A percentile compares a stretch with the other conserved stretches of the same genome.
phyloP scores from a whole-genome alignment of 2,888 invertebrate genomes.

The Brachypterus glaber region DNA sequence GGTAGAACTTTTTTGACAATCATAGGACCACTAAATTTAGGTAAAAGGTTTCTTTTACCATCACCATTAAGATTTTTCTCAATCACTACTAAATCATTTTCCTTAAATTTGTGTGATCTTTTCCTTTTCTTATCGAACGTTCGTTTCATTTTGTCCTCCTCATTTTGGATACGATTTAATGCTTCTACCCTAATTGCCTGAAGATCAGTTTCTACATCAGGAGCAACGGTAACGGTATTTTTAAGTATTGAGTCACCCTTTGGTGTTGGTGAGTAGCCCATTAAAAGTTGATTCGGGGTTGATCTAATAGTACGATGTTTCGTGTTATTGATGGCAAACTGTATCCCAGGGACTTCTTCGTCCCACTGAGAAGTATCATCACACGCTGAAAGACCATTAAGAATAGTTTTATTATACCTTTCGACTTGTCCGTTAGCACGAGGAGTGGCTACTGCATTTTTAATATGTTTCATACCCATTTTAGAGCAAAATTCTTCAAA shows the following conservation, averaged over 20 bases:
- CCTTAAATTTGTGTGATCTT: constrained; percentile 10
- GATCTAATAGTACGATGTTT: constrained; percentile 4
- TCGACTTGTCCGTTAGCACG: constrained; percentile 33
- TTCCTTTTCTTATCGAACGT: constrained; percentile 14
- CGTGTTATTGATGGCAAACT: constrained; percentile 28
- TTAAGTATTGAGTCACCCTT: background rate
- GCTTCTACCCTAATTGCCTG: background rate
- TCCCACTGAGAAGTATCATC: constrained; percentile 30
- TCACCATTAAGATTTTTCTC: constrained; percentile 12
- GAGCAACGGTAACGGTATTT: background rate
- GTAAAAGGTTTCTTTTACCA: constrained; percentile 16
- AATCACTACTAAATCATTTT: constrained; percentile 18
- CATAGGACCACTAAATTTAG: constrained; percentile 17
- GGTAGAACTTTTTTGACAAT: constrained; percentile 16
- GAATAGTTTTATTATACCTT: constrained; percentile 28
- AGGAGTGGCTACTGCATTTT: constrained; percentile 16
- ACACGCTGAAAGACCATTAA: constrained; percentile 23
- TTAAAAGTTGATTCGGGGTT: constrained; percentile 18
- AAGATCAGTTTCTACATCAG: background rate
- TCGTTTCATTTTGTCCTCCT: constrained; percentile 5
- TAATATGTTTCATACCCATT: constrained; percentile 15
- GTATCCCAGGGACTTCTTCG: constrained; percentile 26
- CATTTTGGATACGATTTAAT: too few species aligned
- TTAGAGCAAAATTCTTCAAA: constrained; percentile 13
- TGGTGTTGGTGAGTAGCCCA: constrained; percentile 15